phyloP scores from a whole-genome alignment of 2,888 invertebrate genomes.

The Drosophila sordidapex region DNA sequence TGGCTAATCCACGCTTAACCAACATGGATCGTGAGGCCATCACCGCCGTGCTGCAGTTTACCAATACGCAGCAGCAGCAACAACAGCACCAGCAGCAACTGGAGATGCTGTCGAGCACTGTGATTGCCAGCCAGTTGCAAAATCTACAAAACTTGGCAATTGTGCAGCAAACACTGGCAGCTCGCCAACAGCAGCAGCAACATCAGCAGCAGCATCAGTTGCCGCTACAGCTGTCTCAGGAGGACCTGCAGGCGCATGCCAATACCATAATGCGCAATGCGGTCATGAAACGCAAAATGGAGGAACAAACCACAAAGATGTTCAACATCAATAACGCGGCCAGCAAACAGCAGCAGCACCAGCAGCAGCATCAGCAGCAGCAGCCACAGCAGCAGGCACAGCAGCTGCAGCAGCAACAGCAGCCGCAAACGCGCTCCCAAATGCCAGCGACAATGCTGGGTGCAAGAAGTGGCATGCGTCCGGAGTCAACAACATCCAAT shows the following conservation, averaged over 20 bases:
- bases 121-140: constrained; percentile 82
- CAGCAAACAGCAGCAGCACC: constrained; percentile 44
- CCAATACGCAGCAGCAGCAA: constrained; percentile 82
- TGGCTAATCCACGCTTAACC: constrained; percentile 81
- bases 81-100: constrained; percentile 81
- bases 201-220: constrained; percentile 42
- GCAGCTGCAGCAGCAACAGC: constrained; percentile 24
- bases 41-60: constrained; percentile 83
- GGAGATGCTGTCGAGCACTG: constrained; percentile 79
- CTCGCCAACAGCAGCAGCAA: constrained; percentile 70
- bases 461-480: constrained; percentile 28
- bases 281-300: constrained; percentile 83
- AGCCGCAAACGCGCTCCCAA: constrained; percentile 50
- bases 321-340: constrained; percentile 71
- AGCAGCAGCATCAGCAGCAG: background rate
- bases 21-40: constrained; percentile 83
- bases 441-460: constrained; percentile 33
- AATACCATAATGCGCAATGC: constrained; percentile 84
- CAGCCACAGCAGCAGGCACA: constrained; percentile 16
- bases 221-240: constrained; percentile 69
- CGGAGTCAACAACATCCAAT: constrained; percentile 51
- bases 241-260: constrained; percentile 83
- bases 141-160: constrained; percentile 83
- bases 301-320: constrained; percentile 81
- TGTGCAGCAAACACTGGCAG: constrained; percentile 80